A percentile compares a stretch with the other conserved stretches of the same genome.
Evolutionary conservation across 2,113 vertebrate species (phyloP).

Genomic region (Turdus rufiventris): DNA sequence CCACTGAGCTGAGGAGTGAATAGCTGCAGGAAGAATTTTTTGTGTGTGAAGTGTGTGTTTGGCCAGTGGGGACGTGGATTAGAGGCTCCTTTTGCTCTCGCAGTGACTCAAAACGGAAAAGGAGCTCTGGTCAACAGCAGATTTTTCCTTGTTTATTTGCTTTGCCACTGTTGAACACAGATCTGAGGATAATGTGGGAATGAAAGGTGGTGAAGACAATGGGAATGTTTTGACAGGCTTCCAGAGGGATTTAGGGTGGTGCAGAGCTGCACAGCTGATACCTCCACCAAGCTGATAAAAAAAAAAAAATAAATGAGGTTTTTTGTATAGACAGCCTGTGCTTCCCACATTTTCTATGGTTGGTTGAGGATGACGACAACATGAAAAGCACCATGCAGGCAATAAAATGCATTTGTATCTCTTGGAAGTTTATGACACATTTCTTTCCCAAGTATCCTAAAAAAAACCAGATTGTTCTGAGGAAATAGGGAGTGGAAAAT

Average conservation of each 20-base stretch:
- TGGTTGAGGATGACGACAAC: fast-evolving
- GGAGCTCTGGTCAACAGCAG: neutral
- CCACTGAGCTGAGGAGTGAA: neutral
- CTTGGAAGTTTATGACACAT: neutral
- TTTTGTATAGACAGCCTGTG: neutral
- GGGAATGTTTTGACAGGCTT: slow-evolving; percentile 33
- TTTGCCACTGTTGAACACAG: slow-evolving; percentile 22
- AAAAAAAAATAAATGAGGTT: neutral
- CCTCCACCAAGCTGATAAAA: neutral
- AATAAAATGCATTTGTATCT: neutral
- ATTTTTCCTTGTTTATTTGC: slow-evolving; percentile 45
- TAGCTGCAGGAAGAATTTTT: neutral
- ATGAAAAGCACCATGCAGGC: neutral
- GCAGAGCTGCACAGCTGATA: neutral
- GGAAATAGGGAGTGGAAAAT: neutral
- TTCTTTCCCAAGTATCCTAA: neutral
- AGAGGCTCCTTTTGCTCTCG: neutral
- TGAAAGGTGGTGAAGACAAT: slow-evolving; percentile 47
- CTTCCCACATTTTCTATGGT: neutral
- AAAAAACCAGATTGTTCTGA: neutral
- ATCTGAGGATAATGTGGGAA: slow-evolving; percentile 17
- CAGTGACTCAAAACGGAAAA: neutral
- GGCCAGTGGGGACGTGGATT: neutral
- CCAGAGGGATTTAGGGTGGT: slow-evolving; percentile 25
- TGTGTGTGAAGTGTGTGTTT: neutral